These are phyloP conservation scores for Eospalax fontanierii DNA, from an alignment of 2,797 vertebrate species.

Conservation along the genomic window DNA sequence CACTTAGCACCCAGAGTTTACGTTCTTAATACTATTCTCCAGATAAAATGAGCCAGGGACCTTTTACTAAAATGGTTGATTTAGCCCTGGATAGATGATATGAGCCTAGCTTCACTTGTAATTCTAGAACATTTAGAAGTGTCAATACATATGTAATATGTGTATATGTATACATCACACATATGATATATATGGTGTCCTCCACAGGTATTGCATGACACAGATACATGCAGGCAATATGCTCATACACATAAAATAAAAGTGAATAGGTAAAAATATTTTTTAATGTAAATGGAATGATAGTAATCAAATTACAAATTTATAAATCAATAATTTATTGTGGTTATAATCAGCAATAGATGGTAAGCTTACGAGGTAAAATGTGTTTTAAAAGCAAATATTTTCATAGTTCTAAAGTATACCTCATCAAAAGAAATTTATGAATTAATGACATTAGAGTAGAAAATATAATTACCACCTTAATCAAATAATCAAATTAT, in stretches of 20 bases:
- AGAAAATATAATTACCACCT: neutral
- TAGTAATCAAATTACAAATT: neutral
- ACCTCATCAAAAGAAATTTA: neutral
- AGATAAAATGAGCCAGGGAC: neutral
- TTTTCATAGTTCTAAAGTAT: neutral
- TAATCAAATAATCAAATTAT: neutral
- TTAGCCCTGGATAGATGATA: neutral
- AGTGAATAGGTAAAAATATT: too few relatives aligned
- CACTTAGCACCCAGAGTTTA: neutral
- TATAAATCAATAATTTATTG: slow-evolving; percentile 5
- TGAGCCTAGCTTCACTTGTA: neutral
- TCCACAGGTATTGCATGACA: too few relatives aligned
- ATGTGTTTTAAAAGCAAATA: neutral
- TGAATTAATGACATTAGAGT: neutral
- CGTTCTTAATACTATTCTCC: neutral
- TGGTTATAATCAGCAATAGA: neutral
- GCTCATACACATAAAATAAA: too few relatives aligned
- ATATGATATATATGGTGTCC: neutral
- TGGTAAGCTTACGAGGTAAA: slow-evolving; percentile 13
- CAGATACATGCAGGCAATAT: too few relatives aligned
- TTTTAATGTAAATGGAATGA: neutral
- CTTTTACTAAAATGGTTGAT: neutral
- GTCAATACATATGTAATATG: neutral
- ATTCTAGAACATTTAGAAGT: neutral
- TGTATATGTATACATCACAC: neutral